Evolutionary conservation across 2,113 vertebrate species (phyloP).

Genomic region (Rhabdomys dilectus): DNA sequence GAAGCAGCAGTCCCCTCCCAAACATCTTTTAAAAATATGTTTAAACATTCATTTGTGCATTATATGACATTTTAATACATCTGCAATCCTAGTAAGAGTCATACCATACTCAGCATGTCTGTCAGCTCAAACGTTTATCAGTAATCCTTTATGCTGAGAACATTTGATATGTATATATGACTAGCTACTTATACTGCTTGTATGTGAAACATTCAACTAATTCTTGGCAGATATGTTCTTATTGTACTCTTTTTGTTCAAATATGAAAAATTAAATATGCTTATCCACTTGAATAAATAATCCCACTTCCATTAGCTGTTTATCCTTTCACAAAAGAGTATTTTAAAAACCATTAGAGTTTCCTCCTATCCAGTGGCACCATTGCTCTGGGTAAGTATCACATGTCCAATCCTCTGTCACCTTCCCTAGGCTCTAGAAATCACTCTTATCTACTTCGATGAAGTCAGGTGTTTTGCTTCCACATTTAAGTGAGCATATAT

Average conservation of each 20-base stretch:
- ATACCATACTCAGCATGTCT: neutral
- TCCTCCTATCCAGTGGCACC: neutral
- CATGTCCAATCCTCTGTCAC: neutral
- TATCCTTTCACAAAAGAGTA: conserved; percentile 26
- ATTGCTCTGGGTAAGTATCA: neutral
- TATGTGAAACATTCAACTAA: neutral
- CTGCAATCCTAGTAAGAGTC: neutral
- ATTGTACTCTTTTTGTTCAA: neutral
- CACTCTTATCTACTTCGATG: neutral
- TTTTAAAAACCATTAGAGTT: neutral
- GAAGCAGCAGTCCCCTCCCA: neutral
- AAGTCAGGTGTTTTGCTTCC: neutral
- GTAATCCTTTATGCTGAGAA: neutral
- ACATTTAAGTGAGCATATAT: neutral
- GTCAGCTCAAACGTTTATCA: neutral
- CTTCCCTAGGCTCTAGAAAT: neutral
- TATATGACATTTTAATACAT: neutral
- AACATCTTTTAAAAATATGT: neutral
- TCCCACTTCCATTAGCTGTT: neutral
- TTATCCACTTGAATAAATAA: conserved; percentile 3
- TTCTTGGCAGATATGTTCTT: neutral
- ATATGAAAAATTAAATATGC: conserved; percentile 11
- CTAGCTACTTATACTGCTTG: neutral
- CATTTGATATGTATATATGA: neutral
- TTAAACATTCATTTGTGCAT: neutral